Evolutionary conservation across 2,888 invertebrate species (phyloP), one percentile per base, ranked within the genome.

Genomic region (Papilio protenor): DNA sequence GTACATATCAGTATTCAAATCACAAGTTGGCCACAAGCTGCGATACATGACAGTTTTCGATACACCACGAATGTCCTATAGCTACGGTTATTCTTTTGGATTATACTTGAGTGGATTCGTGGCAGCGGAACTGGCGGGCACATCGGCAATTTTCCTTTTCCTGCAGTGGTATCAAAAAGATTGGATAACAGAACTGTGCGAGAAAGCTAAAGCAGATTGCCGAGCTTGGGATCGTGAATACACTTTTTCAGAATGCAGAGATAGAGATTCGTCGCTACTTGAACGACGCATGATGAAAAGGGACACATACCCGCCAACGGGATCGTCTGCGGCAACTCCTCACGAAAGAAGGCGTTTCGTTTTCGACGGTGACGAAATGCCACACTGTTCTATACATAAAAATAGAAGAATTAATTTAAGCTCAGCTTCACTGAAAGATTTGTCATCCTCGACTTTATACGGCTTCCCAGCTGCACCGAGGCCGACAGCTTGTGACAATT

Each of bases 1-100:
- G 96, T 98, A 98, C 96, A 98, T 98, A 95, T 98, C 98, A 77
- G 97, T 98, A 86, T 97, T 98, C 90, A 98, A 98, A 92, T 97
- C 98, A 14, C 98, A 98, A 96, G 96, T 98, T 70, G 98, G 98
- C 69, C 97, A 97, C 86, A 98, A 98, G 91, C 95, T 98, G 79
- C 96, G 97, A 80, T 97, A 98, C 79, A 96, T 97, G 87, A 97
- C 98, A 27, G 96, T 97, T 75, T 96, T 97, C 79, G 96, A 97
- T 87, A 96, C 97, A 61, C 97, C 98, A 1, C 95, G 96, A 76
- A 98, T 98, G 95, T 97, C 97, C 78, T 98, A 98, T 90, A 96
- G 96, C 85, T 98, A 98, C 90, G 98, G 98, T 73, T 98, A 97
- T 92, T 98, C 98, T 79, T 98, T 98, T 90, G 96, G 98, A 75